Evolutionary conservation across 53 echinoderm and acorn worm species (phyloP), one percentile per base, ranked within the genome.

Genomic region (Astropecten irregularis): DNA sequence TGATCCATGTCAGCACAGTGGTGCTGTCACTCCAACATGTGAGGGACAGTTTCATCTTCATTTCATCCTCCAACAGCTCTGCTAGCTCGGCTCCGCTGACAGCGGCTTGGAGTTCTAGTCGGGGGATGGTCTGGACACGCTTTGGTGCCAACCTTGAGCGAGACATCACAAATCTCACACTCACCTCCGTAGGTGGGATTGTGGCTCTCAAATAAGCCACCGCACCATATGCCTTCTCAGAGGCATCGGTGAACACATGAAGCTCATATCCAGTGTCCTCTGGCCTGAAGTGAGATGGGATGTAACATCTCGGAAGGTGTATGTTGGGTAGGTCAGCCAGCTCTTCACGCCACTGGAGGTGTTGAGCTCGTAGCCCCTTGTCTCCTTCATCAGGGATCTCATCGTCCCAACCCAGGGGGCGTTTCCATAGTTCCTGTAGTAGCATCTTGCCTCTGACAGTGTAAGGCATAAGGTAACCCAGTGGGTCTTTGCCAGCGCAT

Each of bases 381-480:
- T 35, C 35, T 1, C 34, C 36, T 36, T 7, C 7, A 35, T 34
- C 2, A 19, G 65, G 11, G 36, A 64, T 67, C 29, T 60, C 60
- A 7, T 60, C 60, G 26, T 60, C 60, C 60, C 60, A 60, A 20
- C 20, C 20, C 31, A 4, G 9, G 5, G 31, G 60, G 5, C 20
- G 27, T 29, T 60, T 60, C 42, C 67, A 67, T 18, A 64, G 65
- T 19, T 64, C 65, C 36, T 34, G 65, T 14, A 64, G 14, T 10
- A 64, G 29, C 65, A 64, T 64, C 36, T 81, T 87, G n/a, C 65
- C 87, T 28, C 87, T 68, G 52, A 68, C 64, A 46, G 66, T 79
- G 20, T 38, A 87, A 3, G 70, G 79, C 40, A 66, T 81, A 9
- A 81, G 70, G 48, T 53, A 72, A 7, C 87, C 81, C 3, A 87